Base-by-base conservation (phyloP, 2,797 vertebrate species). In the Miichthys miiuy region DNA sequence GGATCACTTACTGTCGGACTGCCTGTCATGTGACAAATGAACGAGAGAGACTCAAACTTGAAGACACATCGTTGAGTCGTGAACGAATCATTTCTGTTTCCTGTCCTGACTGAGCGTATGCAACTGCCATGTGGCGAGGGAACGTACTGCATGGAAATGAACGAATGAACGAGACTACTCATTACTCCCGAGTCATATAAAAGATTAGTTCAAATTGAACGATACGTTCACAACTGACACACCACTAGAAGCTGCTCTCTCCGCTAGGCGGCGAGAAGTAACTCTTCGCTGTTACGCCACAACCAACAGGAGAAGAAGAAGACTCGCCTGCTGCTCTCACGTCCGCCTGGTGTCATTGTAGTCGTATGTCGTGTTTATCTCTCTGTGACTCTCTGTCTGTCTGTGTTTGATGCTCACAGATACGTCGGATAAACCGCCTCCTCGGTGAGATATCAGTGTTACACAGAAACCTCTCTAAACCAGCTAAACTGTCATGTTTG, bases 361-460 rank as follows among this genome's bases (percentile, higher is more conserved):
- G 23, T 54, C 54, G 14, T 41, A 1, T 57, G 27, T 55, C 38
- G 16, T 41, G 5, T 18, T 46, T 67, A 4, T 6, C 13, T 5
- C 4, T 64, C 9, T 20, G 2, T 25, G 8, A 4, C 18, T 3
- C 46, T 52, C 7, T 51, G 14, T 48, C 9, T 66, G 6, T 38
- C 2, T 64, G 20, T 66, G 5, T 48, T 41, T 47, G 6, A 42
- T 16, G 23, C 18, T 21, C n/a, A 14, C 10, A 73, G 23, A 74
- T 14, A 18, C 57, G 4, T 41, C n/a, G 3, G 21, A 17, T 23
- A 60, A 72, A 38, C 46, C 0, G 14, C 6, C 46, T 34, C 1
- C 12, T 56, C 14, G 84, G 89, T 91, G 63, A 92, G 91, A 89
- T 27, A 3, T 5, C 1, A 27, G 8, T 7, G 9, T 60, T n/a